Evolutionary conservation across 2,797 vertebrate species (phyloP).

Genomic region (Gastrophryne carolinensis): DNA sequence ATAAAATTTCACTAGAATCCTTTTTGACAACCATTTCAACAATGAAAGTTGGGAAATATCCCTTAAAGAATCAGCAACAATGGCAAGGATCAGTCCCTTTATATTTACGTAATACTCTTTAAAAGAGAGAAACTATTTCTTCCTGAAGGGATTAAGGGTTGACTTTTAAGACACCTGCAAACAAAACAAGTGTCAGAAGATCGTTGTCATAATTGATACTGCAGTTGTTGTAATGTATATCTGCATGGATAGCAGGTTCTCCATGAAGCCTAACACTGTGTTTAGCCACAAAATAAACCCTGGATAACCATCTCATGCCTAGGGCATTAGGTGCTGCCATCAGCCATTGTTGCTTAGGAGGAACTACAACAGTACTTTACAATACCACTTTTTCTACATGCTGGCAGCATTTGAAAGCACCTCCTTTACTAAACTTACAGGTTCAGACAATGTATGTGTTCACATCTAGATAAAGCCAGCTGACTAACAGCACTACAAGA

Average conservation of each 20-base stretch:
- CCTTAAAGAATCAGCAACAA: conserved; percentile 85
- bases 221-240: conserved; percentile 63
- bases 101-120: conserved; percentile 82
- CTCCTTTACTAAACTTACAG: no score
- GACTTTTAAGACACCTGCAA: conserved; percentile 88
- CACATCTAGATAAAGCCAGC: no score
- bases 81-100: conserved; percentile 86
- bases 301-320: no score
- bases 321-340: no score
- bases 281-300: no score
- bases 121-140: conserved; percentile 88
- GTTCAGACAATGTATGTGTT: no score
- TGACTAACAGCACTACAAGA: no score
- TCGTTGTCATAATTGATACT: conserved; percentile 78
- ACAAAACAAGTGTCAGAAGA: conserved; percentile 82
- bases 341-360: no score
- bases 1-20: conserved; percentile 92
- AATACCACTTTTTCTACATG: no score
- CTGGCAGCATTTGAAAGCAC: no score
- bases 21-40: conserved; percentile 97
- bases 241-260: conserved; percentile 55
- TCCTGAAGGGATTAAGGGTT: conserved; percentile 88
- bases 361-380: no score
- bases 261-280: no score
- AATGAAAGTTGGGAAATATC: conserved; percentile 93